Evolutionary conservation across 2,888 invertebrate species (phyloP).

Genomic region (Salticus scenicus): DNA sequence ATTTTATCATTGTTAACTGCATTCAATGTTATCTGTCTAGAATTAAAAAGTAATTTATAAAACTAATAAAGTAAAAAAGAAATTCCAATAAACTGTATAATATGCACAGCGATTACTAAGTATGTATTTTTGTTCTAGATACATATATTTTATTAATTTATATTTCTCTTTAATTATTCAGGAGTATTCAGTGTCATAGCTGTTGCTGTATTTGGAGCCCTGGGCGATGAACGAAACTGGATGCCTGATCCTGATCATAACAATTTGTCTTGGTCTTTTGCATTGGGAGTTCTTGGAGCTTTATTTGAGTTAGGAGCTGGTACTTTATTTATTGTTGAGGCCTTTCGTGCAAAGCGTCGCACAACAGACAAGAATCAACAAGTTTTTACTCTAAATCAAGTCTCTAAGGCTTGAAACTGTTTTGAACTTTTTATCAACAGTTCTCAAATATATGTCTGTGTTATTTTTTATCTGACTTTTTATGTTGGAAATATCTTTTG

Average conservation of each 20-base stretch:
- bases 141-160: conserved; percentile 28
- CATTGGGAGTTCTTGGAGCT: conserved; percentile 82
- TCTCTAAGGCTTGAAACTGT: conserved; percentile 50
- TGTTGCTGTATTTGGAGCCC: conserved; percentile 90
- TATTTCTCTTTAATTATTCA: conserved; percentile 75
- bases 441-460: neutral
- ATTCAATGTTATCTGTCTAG: no score
- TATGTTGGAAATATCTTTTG: no score
- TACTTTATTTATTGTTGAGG: conserved; percentile 86
- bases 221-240: conserved; percentile 90
- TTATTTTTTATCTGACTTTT: no score
- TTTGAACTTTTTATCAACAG: neutral
- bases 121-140: neutral
- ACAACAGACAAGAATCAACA: conserved; percentile 66
- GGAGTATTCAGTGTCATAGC: conserved; percentile 88
- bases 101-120: no score
- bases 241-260: conserved; percentile 92
- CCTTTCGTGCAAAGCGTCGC: conserved; percentile 74
- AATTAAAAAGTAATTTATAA: no score
- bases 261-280: conserved; percentile 96
- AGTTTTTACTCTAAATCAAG: conserved; percentile 65
- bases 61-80: no score
- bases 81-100: no score
- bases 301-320: conserved; percentile 85
- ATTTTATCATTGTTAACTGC: no score